A percentile compares a stretch with the other conserved stretches of the same genome.
phyloP scores from a whole-genome alignment of 2,888 invertebrate genomes.

The Onchidella celtica region DNA sequence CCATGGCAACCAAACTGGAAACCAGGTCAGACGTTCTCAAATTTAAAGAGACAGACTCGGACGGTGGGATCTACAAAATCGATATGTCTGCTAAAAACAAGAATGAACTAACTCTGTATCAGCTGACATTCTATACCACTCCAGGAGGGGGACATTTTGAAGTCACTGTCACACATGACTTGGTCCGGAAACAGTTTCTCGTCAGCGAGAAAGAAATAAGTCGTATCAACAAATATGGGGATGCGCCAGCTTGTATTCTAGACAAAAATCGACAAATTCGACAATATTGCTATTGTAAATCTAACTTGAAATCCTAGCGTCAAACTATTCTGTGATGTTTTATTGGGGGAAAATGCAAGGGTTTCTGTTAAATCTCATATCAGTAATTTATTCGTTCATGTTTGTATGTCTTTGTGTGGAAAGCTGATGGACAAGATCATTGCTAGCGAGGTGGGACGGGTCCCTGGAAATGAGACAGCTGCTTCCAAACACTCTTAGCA shows the following conservation, averaged over 20 bases:
- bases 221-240: constrained; percentile 90
- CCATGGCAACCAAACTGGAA: background rate
- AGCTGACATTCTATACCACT: constrained; percentile 87
- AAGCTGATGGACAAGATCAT: too few species aligned
- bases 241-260: constrained; percentile 90
- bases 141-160: constrained; percentile 92
- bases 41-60: constrained; percentile 83
- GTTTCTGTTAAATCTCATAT: too few species aligned
- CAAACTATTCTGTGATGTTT: background rate
- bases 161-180: constrained; percentile 86
- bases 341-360: background rate
- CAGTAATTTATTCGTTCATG: too few species aligned
- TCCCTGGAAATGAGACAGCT: too few species aligned
- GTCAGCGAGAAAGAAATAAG: constrained; percentile 87
- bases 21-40: constrained; percentile 29
- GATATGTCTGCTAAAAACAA: constrained; percentile 86
- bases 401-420: too few species aligned
- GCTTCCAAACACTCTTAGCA: too few species aligned
- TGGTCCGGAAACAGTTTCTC: constrained; percentile 83
- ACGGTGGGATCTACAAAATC: constrained; percentile 86
- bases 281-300: constrained; percentile 90
- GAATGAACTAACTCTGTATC: constrained; percentile 86
- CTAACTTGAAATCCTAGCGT: background rate
- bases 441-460: background rate
- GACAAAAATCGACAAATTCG: constrained; percentile 84